Evolutionary conservation across 2,888 invertebrate genomes (phyloP), one percentile per base, ranked within the genome.

Genomic region (Napeogenes inachia): DNA sequence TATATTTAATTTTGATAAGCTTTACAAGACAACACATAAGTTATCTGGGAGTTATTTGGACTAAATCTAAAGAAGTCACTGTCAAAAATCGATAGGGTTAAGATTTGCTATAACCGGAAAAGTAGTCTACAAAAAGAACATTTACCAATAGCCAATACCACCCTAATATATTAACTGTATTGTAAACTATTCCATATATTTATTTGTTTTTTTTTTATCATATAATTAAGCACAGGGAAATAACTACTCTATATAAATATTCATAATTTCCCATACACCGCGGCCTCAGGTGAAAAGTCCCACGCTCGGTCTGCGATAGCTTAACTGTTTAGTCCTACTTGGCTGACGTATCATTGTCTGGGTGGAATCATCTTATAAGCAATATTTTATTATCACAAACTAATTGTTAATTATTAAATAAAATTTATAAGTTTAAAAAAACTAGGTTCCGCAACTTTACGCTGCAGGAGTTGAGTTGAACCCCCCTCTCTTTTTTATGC

Each of bases 201-300:
- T 50, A 4, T 10, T n/a, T 13, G 13, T 13, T 13, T 13, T 13
- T 47, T n/a, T 13, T 46, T n/a, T 21, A 5, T 50, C 21, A 13
- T 4, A 21, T 50, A 3, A n/a, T 5, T 46, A 4, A n/a, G 2
- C n/a, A 6, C n/a, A 6, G 4, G 55, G 54, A 60, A 66, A 54
- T 58, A 64, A 35, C 72, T 64, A 21, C 72, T 68, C 68, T 33
- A 54, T 56, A 45, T 60, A 12, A 13, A 64, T 70, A 57, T 47
- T 6, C 46, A 35, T 64, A 56, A 76, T 74, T 78, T 71, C 70
- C 69, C 65, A 72, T 75, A 75, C 73, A 75, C 79, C 78, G 76
- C 82, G 81, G 72, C 73, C 81, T 86, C 89, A 88, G 87, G 88
- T 88, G 89, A 88, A 86, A 81, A 87, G 79, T 89, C 87, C 86